Base-by-base conservation (phyloP, 2,888 invertebrate species). In the Eristalis tenax region DNA sequence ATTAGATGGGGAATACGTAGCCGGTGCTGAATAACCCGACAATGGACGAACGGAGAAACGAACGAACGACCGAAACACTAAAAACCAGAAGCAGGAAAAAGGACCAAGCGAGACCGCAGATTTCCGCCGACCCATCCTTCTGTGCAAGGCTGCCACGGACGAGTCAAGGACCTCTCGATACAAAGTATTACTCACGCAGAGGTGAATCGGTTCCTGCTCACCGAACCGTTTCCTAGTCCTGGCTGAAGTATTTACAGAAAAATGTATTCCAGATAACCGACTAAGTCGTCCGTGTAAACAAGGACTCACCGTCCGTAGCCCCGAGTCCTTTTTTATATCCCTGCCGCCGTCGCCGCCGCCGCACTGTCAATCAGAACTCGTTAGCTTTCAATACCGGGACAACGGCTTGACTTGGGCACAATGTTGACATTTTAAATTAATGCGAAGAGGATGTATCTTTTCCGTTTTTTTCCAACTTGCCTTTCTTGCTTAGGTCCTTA, bases 351-450 rank as follows among this genome's bases (percentile, higher is more conserved):
- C 26, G 26, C 2, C 38, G 15, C 18, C 23, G 43, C 18, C 50
- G 18, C 22, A 57, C 43, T 32, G 64, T 65, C 64, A 35, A 74
- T 73, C 68, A 68, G 28, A 71, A 56, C 78, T 83, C 57, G 73
- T 69, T 69, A 74, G 50, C 74, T 69, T 74, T 57, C 56, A 79
- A 75, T 70, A 77, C 56, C 68, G 69, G 74, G 38, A 74, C 68
- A 82, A 70, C 83, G 74, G 43, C 74, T 38, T 50, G 40, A 28
- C 61, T 63, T 69, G 69, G 8, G 32, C 26, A 76, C 63, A 68
- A 43, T 81, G 84, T 81, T 81, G 80, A 85, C 63, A 76, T 81
- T 80, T 81, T 64, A 80, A 71, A 76, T 80, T 76, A 76, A 78
- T 23, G 64, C 23, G 50, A 23, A 71, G 26, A 65, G 59, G 69